These are phyloP conservation scores for Sinodicranocentrus sp. DNA, from an alignment of 2,888 invertebrate genomes.

Conservation along the genomic window DNA sequence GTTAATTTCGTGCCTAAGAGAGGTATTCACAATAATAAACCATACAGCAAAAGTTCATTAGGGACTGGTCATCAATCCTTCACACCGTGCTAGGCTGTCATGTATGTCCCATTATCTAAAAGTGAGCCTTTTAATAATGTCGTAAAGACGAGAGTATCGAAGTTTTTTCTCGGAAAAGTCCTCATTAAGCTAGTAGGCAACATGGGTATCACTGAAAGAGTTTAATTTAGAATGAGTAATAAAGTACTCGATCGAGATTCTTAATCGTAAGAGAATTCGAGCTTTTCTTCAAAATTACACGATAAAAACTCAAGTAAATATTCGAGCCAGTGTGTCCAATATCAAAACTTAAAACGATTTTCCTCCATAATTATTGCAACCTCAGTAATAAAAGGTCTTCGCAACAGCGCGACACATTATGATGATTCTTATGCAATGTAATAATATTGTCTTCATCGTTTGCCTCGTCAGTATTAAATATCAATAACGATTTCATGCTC, in stretches of 20 bases:
- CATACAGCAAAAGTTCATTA: conserved; percentile 33
- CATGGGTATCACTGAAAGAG: no score
- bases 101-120: not conserved
- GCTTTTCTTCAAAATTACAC: no score
- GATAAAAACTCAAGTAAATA: no score
- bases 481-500: not conserved
- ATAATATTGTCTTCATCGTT: not conserved
- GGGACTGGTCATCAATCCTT: conserved; percentile 23
- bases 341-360: no score
- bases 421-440: no score
- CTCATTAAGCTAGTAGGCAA: no score
- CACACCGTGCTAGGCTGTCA: conserved; percentile 12
- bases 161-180: not conserved
- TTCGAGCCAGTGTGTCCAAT: no score
- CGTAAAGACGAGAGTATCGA: not conserved
- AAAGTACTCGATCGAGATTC: no score
- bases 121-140: not conserved
- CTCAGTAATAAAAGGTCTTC: not conserved
- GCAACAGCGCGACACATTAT: no score
- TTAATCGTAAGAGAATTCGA: no score
- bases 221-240: no score
- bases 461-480: not conserved
- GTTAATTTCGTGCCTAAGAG: no score
- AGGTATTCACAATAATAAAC: not conserved
- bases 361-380: not conserved